A percentile compares a stretch with the other conserved stretches of the same genome.
Evolutionary conservation across 2,797 vertebrate species (phyloP).

Genomic region (Clarias platycephalus): DNA sequence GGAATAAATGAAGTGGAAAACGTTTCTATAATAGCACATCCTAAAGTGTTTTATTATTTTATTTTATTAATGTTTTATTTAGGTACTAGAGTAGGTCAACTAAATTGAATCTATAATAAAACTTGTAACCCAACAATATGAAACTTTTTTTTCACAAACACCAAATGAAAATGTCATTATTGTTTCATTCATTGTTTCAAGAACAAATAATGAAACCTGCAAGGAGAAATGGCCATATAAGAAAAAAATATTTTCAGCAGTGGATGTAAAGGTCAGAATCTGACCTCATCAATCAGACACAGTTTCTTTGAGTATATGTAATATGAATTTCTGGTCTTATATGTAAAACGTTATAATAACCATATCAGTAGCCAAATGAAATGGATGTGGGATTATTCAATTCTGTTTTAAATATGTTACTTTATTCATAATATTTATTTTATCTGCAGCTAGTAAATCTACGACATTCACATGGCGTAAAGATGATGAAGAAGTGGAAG

Average conservation of each 20-base stretch:
- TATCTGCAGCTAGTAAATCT: conserved; percentile 60
- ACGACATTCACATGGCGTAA: conserved; percentile 67
- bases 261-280: background rate
- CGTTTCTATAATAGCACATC: no score
- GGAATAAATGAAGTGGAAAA: background rate
- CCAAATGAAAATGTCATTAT: background rate
- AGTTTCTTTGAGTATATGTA: background rate
- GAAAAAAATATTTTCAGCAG: background rate
- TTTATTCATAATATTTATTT: conserved; percentile 15
- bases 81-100: background rate
- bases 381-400: background rate
- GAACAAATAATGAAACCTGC: background rate
- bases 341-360: background rate
- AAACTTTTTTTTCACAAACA: no score
- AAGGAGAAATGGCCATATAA: background rate
- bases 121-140: background rate
- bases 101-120: background rate
- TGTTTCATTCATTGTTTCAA: background rate
- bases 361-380: background rate
- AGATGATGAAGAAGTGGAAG: conserved; percentile 58
- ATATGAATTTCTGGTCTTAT: background rate
- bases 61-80: no score
- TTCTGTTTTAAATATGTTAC: background rate
- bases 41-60: background rate
- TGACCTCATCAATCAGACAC: background rate